Percentiles rank a stretch among this genome's conserved stretches.
Evolutionary conservation across 2,113 vertebrate genomes (phyloP).

Genomic region (Catharus minimus): DNA sequence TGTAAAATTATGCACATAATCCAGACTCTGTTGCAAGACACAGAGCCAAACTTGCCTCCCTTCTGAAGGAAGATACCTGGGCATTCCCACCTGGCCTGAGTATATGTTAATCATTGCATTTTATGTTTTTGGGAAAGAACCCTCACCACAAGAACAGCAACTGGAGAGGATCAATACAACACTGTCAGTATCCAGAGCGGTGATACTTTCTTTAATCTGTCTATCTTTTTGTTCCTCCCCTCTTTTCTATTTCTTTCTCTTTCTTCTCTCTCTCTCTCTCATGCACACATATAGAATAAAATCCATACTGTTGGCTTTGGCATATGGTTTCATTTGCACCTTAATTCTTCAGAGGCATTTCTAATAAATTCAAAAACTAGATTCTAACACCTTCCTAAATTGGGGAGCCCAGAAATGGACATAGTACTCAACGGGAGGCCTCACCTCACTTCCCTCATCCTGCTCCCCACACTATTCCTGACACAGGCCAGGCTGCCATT

Average conservation of each 20-base stretch:
- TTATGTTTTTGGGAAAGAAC: background rate
- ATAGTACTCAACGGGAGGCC: too few relatives aligned
- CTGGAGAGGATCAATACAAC: background rate
- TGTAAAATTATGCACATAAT: background rate
- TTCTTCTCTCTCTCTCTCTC: background rate
- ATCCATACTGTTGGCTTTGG: background rate
- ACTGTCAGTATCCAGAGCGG: accelerated
- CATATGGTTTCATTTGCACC: background rate
- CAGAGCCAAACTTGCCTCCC: background rate
- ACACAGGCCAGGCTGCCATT: background rate
- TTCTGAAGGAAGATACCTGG: too few relatives aligned
- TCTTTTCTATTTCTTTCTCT: background rate
- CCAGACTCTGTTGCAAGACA: too few relatives aligned
- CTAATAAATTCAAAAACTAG: background rate
- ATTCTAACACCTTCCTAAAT: background rate
- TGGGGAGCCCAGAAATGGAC: too few relatives aligned
- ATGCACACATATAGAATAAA: background rate
- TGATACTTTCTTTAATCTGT: background rate
- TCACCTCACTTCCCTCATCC: background rate
- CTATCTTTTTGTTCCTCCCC: background rate
- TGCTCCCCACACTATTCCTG: accelerated
- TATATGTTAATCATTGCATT: background rate
- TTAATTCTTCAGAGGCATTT: background rate
- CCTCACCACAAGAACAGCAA: background rate
- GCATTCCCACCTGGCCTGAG: background rate